phyloP scores from a whole-genome alignment of 2,113 vertebrate genomes.

The Tonatia bakeri region DNA sequence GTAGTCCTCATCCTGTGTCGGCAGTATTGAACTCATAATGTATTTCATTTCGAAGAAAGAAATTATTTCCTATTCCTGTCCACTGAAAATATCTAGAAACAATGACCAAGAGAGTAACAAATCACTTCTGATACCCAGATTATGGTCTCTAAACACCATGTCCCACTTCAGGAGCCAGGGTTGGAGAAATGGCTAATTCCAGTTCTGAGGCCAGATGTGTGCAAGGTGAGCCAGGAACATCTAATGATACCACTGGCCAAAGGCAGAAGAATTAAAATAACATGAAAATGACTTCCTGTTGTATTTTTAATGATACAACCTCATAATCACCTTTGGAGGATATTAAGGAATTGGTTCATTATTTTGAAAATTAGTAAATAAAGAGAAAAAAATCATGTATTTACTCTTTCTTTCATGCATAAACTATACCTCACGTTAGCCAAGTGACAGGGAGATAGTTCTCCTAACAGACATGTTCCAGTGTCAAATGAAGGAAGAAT shows the following conservation, averaged over 20 bases:
- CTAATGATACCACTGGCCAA: background rate
- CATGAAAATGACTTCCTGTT: background rate
- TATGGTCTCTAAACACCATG: slow-evolving; percentile 9
- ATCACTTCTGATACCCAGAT: background rate
- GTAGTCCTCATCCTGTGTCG: background rate
- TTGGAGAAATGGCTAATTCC: background rate
- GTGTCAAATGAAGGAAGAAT: background rate
- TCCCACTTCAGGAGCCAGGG: background rate
- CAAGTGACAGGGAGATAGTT: background rate
- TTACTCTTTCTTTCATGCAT: background rate
- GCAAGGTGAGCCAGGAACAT: background rate
- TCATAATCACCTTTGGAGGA: background rate
- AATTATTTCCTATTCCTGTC: background rate
- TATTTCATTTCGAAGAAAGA: background rate
- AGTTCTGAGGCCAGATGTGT: background rate
- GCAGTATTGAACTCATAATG: background rate
- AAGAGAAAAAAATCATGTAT: background rate
- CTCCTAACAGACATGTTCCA: background rate
- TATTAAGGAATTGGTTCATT: background rate
- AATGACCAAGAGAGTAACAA: background rate
- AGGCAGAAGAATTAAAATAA: background rate
- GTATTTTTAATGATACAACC: background rate
- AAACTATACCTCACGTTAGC: background rate
- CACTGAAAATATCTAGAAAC: slow-evolving; percentile 17
- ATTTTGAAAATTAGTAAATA: slow-evolving; percentile 27